Evolutionary conservation across 2,888 invertebrate species (phyloP), one percentile per base, ranked within the genome.

Genomic region (Oligia fasciuncula): DNA sequence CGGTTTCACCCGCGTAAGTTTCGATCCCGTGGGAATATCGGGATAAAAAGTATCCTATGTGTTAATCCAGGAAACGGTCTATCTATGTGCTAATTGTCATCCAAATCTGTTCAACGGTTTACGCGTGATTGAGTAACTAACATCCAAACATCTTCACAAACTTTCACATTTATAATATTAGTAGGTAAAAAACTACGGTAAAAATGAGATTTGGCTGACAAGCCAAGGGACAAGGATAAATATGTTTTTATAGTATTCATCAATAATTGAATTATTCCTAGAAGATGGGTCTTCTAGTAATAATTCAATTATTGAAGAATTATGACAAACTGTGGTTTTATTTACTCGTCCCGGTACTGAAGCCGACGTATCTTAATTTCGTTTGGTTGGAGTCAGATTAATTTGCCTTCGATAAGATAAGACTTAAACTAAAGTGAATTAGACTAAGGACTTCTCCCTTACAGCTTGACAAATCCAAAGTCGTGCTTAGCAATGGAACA

Each of bases 371-470:
- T 54, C 29, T 46, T 66, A 17, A 49, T 6, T 35, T 49, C 40
- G 57, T 49, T 46, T 65, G 29, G 23, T 75, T 54, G 40, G 17
- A 69, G 57, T 57, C 57, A 19, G 46, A 75, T 54, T 68, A 60
- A 60, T 65, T 72, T 62, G 40, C 40, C 2, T 66, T 19, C 49
- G 8, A 49, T 66, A 62, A 60, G 72, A 70, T 82, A 66, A 8
- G 40, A n/a, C 11, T 66, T 40, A 9, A 14, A 69, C 23, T n/a
- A 49, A 57, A 67, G 40, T 19, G 54, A 17, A 23, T 62, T 51
- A 76, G n/a, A 5, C 35, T 40, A 54, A 17, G 63, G 14, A 54
- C 2, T 8, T 63, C 17, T 14, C 40, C 46, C 62, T 51, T 9
- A 19, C 19, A 51, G 14, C 40, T 19, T 43, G 14, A 60, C 14